Percentiles rank a stretch among this genome's conserved stretches.
Evolutionary conservation across 2,888 invertebrate genomes (phyloP).

Genomic region (Sinohyriopsis cumingii): DNA sequence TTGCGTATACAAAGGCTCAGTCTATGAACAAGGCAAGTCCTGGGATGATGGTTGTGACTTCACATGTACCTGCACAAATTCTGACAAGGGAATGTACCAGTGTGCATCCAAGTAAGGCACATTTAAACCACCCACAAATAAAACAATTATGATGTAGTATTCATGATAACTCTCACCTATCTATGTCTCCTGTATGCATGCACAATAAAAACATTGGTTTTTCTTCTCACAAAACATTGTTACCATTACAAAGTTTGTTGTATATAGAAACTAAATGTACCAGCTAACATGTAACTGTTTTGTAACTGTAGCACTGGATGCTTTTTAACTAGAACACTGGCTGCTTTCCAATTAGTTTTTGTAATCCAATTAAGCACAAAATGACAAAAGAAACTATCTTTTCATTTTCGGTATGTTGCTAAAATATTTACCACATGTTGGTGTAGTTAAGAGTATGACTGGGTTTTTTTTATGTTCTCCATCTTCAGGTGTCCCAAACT

Average conservation of each 20-base stretch:
- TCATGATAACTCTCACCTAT: no score
- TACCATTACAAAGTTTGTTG: no score
- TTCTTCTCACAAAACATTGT: no score
- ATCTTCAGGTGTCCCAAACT: conserved; percentile 50
- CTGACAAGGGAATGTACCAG: conserved; percentile 42
- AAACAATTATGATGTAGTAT: no score
- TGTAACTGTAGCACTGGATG: no score
- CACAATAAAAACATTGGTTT: no score
- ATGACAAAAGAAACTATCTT: not conserved
- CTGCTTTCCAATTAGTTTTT: not conserved
- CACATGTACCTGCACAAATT: conserved; percentile 51
- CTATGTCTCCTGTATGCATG: no score
- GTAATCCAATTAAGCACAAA: not conserved
- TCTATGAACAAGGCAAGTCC: conserved; percentile 45
- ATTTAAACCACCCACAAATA: not conserved
- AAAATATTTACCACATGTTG: not conserved
- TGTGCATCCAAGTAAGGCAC: conserved; percentile 49
- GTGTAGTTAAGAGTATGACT: not conserved
- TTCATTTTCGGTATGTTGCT: not conserved
- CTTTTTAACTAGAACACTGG: not conserved
- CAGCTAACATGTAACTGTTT: no score
- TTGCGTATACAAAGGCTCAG: conserved; percentile 51
- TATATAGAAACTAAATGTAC: no score
- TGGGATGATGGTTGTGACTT: conserved; percentile 57
- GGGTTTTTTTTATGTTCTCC: not conserved